These are phyloP conservation scores for Sebastes cheni DNA, from an alignment of 2,797 vertebrate genomes.

Conservation along the genomic window DNA sequence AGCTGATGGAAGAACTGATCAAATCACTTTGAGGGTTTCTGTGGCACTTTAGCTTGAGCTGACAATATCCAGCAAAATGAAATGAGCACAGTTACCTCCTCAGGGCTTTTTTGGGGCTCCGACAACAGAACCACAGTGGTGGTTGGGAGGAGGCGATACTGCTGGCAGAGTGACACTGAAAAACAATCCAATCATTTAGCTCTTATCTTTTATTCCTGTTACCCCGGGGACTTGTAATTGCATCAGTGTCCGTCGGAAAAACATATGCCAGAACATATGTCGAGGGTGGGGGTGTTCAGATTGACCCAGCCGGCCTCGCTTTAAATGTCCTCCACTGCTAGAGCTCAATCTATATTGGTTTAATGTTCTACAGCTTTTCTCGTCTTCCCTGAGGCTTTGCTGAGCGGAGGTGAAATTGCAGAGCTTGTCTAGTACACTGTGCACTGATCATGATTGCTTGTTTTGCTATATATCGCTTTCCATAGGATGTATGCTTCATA, in stretches of 20 bases:
- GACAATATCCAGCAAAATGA: slow-evolving; percentile 30
- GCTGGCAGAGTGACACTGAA: slow-evolving; percentile 33
- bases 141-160: slow-evolving; percentile 13
- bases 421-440: slow-evolving; percentile 2
- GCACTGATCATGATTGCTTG: slow-evolving; percentile 12
- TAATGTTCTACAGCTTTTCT: slow-evolving; percentile 40
- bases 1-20: slow-evolving; percentile 34
- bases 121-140: neutral
- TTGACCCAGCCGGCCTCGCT: slow-evolving; percentile 19
- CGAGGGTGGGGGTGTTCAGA: slow-evolving; percentile 22
- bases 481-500: slow-evolving; percentile 24
- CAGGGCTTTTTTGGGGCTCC: slow-evolving; percentile 22
- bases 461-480: slow-evolving; percentile 35
- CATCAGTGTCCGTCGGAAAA: slow-evolving; percentile 58
- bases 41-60: slow-evolving; percentile 20
- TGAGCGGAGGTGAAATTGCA: slow-evolving; percentile 23
- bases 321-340: slow-evolving; percentile 37
- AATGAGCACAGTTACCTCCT: slow-evolving; percentile 26
- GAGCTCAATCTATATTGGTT: slow-evolving; percentile 48
- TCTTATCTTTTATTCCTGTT: slow-evolving; percentile 55
- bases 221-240: slow-evolving; percentile 43
- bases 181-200: slow-evolving; percentile 58
- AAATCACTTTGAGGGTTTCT: slow-evolving; percentile 36
- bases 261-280: slow-evolving; percentile 63
- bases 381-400: slow-evolving; percentile 30